Evolutionary conservation across 2,888 invertebrate species (phyloP).

Genomic region (Rhagium mordax): DNA sequence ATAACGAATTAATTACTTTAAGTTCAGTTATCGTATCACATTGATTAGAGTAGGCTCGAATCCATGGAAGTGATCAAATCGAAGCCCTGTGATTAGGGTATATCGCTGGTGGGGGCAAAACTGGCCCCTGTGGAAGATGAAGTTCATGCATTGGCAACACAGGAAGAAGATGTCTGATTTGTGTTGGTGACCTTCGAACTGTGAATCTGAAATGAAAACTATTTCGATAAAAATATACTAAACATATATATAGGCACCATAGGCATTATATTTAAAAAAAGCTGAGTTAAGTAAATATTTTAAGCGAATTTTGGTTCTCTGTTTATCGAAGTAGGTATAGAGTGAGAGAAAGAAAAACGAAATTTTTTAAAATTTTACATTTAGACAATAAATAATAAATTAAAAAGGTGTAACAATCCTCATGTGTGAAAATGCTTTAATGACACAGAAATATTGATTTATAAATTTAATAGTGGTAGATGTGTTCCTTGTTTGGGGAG

Average conservation of each 20-base stretch:
- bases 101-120: conserved; percentile 68
- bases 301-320: no score
- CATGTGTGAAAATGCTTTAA: no score
- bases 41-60: conserved; percentile 47
- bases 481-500: no score
- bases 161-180: conserved; percentile 67
- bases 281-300: no score
- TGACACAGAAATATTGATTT: no score
- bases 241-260: background rate
- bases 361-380: no score
- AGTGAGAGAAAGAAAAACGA: no score
- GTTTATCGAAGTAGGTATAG: no score
- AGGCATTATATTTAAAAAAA: no score
- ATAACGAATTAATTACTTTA: conserved; percentile 21
- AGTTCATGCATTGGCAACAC: conserved; percentile 70
- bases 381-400: no score
- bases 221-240: background rate
- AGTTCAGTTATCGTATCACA: conserved; percentile 56
- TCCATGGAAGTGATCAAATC: conserved; percentile 62
- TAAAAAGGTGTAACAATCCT: no score
- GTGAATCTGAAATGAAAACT: conserved; percentile 61
- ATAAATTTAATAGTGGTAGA: no score
- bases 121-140: conserved; percentile 67
- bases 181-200: conserved; percentile 67
- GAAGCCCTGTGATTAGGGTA: conserved; percentile 70